Percentiles rank a stretch among this genome's conserved stretches.
Evolutionary conservation across 2,113 vertebrate genomes (phyloP).

Genomic region (Hemiscyllium ocellatum): DNA sequence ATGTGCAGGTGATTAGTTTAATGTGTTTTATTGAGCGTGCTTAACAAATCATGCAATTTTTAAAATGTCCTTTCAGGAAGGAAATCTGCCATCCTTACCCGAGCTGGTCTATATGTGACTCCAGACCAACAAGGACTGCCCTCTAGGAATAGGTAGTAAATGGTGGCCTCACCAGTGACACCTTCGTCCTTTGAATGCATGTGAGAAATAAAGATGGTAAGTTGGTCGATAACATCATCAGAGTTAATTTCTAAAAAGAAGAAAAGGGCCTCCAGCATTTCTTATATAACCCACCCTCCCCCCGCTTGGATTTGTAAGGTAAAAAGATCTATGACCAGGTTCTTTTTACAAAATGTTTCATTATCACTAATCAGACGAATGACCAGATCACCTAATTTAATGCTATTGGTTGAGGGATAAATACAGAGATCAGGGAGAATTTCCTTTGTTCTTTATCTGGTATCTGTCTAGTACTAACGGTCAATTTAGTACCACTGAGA

Average conservation of each 20-base stretch:
- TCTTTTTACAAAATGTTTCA: background rate
- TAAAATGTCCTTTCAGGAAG: too few relatives aligned
- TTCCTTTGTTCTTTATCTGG: background rate
- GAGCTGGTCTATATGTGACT: too few relatives aligned
- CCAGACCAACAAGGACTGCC: too few relatives aligned
- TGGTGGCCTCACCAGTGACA: too few relatives aligned
- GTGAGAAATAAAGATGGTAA: too few relatives aligned
- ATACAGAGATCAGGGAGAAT: background rate
- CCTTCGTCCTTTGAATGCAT: too few relatives aligned
- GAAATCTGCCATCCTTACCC: too few relatives aligned
- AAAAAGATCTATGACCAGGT: background rate
- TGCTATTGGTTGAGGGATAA: too few relatives aligned
- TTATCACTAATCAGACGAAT: background rate
- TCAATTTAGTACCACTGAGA: background rate
- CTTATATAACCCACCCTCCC: background rate
- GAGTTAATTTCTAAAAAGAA: background rate
- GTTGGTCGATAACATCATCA: background rate
- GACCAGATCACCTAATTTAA: too few relatives aligned
- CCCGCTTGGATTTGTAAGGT: background rate
- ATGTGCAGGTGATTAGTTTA: background rate
- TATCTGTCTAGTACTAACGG: too few relatives aligned
- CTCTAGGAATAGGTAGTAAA: too few relatives aligned
- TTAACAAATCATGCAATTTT: background rate
- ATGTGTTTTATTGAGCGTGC: background rate
- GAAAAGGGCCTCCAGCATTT: background rate